Evolutionary conservation across 2,797 vertebrate genomes (phyloP).

Genomic region (Myotis vivesi): DNA sequence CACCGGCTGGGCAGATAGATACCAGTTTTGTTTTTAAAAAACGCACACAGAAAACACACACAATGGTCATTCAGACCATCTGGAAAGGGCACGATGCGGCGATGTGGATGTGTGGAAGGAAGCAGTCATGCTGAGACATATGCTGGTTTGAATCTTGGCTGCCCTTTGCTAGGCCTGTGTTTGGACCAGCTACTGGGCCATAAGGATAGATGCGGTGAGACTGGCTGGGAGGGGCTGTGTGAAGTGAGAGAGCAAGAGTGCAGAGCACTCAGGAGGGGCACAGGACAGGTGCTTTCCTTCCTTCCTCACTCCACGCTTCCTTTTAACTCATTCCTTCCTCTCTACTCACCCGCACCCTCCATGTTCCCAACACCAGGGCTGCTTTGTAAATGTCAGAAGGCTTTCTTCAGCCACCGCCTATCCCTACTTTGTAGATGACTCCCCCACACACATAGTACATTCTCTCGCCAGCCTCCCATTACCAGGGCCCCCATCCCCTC

Average conservation of each 20-base stretch:
- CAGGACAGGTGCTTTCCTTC: not conserved
- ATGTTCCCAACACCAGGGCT: not conserved
- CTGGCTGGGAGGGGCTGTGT: not conserved
- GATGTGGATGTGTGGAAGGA: not conserved
- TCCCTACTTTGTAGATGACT: not conserved
- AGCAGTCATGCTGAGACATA: not conserved
- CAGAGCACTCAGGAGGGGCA: not conserved
- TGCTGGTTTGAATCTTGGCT: not conserved
- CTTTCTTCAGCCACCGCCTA: fast-evolving
- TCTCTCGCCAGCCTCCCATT: not conserved
- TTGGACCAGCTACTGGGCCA: not conserved
- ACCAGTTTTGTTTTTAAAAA: not conserved
- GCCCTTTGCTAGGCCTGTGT: not conserved
- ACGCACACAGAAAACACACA: not conserved
- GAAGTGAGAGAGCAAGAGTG: not conserved
- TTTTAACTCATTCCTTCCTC: not conserved
- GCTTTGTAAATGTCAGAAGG: not conserved
- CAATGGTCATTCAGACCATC: not conserved
- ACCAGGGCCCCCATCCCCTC: not conserved
- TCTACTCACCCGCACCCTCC: not conserved
- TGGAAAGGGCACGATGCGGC: not conserved
- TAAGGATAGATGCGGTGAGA: no score
- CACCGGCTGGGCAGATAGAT: no score
- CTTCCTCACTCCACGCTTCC: not conserved
- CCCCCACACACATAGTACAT: not conserved